Conservation (phyloP, 1,140 invertebrate genomes). For the Caenorhabditis elegans region WBcel235 BX284604.4:9647501-9648000, state of each 20-base stretch:
- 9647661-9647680: conserved; percentile 45
- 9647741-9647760: not conserved
- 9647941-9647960: not conserved
- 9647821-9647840: conserved; percentile 9
- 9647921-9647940: not conserved
- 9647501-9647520: conserved; percentile 44
- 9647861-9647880: conserved; percentile 4
- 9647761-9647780: not conserved
- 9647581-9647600: conserved; percentile 44
- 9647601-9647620: not conserved
- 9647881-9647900: conserved; percentile 36
- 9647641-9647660: conserved; percentile 38
- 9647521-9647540: conserved; percentile 47
- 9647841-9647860: not conserved
- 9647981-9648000: not conserved
- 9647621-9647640: conserved; percentile 24
- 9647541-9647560: conserved; percentile 49
- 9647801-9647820: not conserved
- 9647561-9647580: conserved; percentile 50
- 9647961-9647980: not conserved
- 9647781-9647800: not conserved
- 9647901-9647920: conserved; percentile 29
- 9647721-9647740: not conserved
- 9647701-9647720: not conserved
- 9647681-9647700: conserved; percentile 31